phyloP scores from a whole-genome alignment of 2,797 vertebrate genomes.

The Rallus crepitans region DNA sequence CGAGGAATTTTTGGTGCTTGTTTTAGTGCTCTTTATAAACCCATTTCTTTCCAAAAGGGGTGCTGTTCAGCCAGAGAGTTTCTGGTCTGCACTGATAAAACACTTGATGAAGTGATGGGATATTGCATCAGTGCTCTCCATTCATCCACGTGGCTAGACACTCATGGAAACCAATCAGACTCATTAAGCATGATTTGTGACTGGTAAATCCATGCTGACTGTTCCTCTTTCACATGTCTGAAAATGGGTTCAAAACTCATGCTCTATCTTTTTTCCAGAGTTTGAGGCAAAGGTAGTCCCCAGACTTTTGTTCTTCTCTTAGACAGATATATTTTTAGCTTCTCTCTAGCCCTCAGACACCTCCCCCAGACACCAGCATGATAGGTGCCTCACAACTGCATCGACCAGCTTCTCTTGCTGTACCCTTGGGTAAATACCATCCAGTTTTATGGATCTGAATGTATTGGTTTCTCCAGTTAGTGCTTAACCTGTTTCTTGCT shows the following conservation, averaged over 20 bases:
- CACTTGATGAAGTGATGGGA: neutral
- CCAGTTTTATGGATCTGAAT: neutral
- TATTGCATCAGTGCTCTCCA: neutral
- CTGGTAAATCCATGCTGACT: neutral
- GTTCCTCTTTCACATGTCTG: neutral
- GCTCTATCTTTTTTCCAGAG: fast-evolving
- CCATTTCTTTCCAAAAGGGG: neutral
- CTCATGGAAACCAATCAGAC: neutral
- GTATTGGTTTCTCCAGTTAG: neutral
- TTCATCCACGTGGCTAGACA: neutral
- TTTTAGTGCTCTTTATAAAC: neutral
- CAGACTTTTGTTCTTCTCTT: neutral
- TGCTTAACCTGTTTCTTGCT: neutral
- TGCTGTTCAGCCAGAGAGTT: neutral
- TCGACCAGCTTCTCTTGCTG: neutral
- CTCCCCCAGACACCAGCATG: neutral
- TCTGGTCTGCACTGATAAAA: neutral
- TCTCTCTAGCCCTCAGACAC: neutral
- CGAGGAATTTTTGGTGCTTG: neutral
- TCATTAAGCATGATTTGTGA: neutral
- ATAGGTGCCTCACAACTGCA: fast-evolving
- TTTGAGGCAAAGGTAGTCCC: neutral
- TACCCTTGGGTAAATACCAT: neutral
- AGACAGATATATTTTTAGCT: neutral
- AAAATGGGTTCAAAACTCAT: neutral